Conservation (phyloP, 23 tunicate genomes). For the Trididemnum miniatum region DNA sequence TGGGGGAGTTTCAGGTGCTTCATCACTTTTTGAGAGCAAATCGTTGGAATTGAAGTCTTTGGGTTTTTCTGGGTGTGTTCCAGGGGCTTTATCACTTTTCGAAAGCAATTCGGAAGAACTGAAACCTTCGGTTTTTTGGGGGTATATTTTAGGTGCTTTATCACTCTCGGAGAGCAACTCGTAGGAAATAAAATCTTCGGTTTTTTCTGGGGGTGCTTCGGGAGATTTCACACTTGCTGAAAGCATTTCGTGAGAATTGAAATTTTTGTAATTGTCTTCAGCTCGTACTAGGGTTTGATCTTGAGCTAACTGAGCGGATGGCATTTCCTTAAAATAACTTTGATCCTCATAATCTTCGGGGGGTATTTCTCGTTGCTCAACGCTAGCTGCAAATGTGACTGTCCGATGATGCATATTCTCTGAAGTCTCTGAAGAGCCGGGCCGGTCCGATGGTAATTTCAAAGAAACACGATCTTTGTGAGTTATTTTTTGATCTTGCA, state of each 20-base stretch:
- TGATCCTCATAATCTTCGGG: constrained; percentile 28
- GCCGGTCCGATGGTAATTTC: too few species aligned
- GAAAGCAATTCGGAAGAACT: neutral
- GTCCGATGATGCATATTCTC: constrained; percentile 30
- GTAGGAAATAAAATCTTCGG: neutral
- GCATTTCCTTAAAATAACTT: constrained; percentile 25
- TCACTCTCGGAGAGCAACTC: neutral
- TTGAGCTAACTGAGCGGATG: neutral
- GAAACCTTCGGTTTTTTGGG: neutral
- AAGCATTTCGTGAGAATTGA: constrained; percentile 1
- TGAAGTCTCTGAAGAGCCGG: neutral
- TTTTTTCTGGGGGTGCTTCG: neutral
- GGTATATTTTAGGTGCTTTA: too few species aligned
- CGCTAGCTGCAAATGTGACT: constrained; percentile 29
- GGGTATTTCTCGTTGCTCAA: constrained; percentile 37
- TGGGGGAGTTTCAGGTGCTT: neutral
- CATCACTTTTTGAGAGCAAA: neutral
- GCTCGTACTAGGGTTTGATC: too few species aligned
- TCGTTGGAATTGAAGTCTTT: constrained; percentile 11
- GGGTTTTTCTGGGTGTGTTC: neutral
- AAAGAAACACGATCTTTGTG: neutral
- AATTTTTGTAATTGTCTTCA: neutral
- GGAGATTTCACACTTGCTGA: neutral
- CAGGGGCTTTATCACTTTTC: neutral
- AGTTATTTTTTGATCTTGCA: neutral